Percentiles rank a stretch among this genome's conserved stretches.
Conservation (phyloP, 2,888 invertebrate species). For the Tenthredo notha region DNA sequence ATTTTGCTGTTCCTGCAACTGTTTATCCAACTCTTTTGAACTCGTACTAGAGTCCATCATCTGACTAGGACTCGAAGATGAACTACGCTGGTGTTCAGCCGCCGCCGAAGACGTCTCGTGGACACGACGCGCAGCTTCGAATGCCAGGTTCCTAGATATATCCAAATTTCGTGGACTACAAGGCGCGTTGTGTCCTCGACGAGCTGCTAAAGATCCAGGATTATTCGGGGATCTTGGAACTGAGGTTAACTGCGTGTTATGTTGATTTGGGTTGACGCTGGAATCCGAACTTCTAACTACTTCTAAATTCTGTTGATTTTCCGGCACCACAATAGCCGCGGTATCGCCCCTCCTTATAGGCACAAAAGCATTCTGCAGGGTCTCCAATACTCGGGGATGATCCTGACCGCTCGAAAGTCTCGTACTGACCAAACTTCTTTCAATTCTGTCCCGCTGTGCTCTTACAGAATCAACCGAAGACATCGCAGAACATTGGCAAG, state of each 20-base stretch:
- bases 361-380: constrained; percentile 64
- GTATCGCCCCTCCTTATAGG: constrained; percentile 65
- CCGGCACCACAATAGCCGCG: constrained; percentile 60
- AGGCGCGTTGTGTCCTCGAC: constrained; percentile 62
- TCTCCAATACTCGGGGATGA: constrained; percentile 64
- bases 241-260: constrained; percentile 56
- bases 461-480: constrained; percentile 64
- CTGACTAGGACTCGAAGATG: constrained; percentile 64
- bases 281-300: constrained; percentile 60
- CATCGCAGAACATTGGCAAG: constrained; percentile 67
- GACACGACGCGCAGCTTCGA: constrained; percentile 65
- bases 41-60: constrained; percentile 60
- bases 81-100: constrained; percentile 63
- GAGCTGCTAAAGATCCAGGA: constrained; percentile 59
- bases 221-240: constrained; percentile 61
- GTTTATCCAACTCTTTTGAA: constrained; percentile 62
- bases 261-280: constrained; percentile 56
- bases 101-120: constrained; percentile 63
- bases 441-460: constrained; percentile 63
- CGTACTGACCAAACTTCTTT: constrained; percentile 63
- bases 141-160: constrained; percentile 65
- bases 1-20: constrained; percentile 63
- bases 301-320: constrained; percentile 64
- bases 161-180: constrained; percentile 66
- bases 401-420: constrained; percentile 62